phyloP scores from a whole-genome alignment of 2,888 invertebrate species.

The Cerastis leucographa region DNA sequence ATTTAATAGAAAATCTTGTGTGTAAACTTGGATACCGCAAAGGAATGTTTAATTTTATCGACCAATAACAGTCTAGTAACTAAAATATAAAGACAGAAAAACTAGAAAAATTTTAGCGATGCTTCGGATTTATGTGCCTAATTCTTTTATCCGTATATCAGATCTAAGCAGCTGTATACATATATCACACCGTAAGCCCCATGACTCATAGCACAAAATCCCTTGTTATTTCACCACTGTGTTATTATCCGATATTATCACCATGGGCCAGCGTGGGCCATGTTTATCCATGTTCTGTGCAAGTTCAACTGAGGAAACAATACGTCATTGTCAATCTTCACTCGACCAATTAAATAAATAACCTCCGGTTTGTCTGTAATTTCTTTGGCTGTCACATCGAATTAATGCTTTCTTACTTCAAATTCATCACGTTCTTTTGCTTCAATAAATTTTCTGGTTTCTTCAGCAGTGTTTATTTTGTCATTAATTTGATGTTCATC shows the following conservation, averaged over 20 bases:
- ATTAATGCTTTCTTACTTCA: slow-evolving; percentile 63
- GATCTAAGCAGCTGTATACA: slow-evolving; percentile 31
- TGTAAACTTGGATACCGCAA: background rate
- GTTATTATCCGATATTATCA: slow-evolving; percentile 80
- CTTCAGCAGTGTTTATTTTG: slow-evolving; percentile 35
- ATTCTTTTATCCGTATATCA: slow-evolving; percentile 41
- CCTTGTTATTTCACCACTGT: slow-evolving; percentile 77
- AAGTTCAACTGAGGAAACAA: slow-evolving; percentile 80
- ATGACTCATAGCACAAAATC: slow-evolving; percentile 73
- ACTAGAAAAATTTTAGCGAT: background rate
- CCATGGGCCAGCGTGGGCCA: slow-evolving; percentile 72
- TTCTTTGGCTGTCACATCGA: slow-evolving; percentile 65
- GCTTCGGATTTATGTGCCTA: slow-evolving; percentile 6
- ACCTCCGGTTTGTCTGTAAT: slow-evolving; percentile 69
- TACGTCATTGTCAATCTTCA: slow-evolving; percentile 86
- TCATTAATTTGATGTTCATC: slow-evolving; percentile 27
- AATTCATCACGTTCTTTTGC: slow-evolving; percentile 63
- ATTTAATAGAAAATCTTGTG: background rate
- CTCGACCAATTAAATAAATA: slow-evolving; percentile 82
- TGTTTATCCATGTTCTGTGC: slow-evolving; percentile 78
- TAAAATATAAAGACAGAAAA: background rate
- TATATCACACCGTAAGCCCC: slow-evolving; percentile 56
- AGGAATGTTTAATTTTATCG: background rate
- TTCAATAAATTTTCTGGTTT: slow-evolving; percentile 52
- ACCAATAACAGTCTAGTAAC: background rate